Evolutionary conservation across 2,888 invertebrate genomes (phyloP), one percentile per base, ranked within the genome.

Genomic region (Halocaridina rubra): DNA sequence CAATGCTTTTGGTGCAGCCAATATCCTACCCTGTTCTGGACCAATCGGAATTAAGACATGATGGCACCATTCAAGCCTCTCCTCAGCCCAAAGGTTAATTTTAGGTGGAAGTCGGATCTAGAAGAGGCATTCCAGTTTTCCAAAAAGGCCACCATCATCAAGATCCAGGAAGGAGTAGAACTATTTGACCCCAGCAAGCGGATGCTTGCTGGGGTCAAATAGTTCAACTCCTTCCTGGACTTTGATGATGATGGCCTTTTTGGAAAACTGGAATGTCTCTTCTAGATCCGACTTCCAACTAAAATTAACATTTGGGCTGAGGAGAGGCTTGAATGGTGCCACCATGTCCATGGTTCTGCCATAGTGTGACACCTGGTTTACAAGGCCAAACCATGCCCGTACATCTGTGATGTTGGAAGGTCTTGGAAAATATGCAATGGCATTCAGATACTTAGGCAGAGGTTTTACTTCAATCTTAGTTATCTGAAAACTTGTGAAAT

Each of bases 261-360:
- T 81, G 7, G 74, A 74, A n/a, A n/a, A 16, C 22, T 57, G 19
- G 72, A 80, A 80, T 16, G 74, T 72, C 33, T 57, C 72, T 39
- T 74, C 80, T 4, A 72, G 59, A 7, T 80, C 61, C n/a, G 57
- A 24, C 22, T 22, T 30, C 72, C 72, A 72, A 24, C 24, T 29
- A 22, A 80, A 59, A 22, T 32, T 39, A 32, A 57, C 59, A 29
- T 80, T 80, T 19, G 72, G 80, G 22, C 59, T 80, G 19, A 80
- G 74, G 32, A 80, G 59, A 5, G 80, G 80, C 33, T 72, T 80
- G 80, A 80, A 80, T 19, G 74, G 80, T 19, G 30, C 81, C 81
- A 81, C 74, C 61, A 81, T n/a, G 3, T 16, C 64, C 7, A 39
- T 74, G 74, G 74, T 61, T 72, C 64, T 74, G 19, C 76, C 75